Evolutionary conservation across 2,888 invertebrate genomes (phyloP), one percentile per base, ranked within the genome.

Genomic region (Aphodius sticticus): DNA sequence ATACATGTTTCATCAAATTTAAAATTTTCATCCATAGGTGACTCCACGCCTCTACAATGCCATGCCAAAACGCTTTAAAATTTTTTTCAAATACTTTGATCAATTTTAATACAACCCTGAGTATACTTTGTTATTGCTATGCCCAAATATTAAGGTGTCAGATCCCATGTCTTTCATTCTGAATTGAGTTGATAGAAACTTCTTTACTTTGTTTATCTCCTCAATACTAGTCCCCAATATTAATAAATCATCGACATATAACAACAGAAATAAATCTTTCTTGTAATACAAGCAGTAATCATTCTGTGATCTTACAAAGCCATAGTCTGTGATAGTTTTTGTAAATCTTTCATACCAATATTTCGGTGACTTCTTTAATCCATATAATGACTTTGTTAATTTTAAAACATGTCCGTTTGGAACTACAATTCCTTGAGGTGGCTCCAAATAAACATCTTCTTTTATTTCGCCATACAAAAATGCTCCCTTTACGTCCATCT

Each of bases 1-100:
- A n/a, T n/a, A n/a, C n/a, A n/a, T 69, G 81, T 86, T 70, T 86
- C 86, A 69, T 53, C 12, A 5, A 53, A 53, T 53, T 86, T 70
- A 71, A 70, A 70, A 38, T 76, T 80, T n/a, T 69, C 72, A 16
- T 77, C 79, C 77, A 77, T 77, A 77, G 79, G 79, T 70, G 79
- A 81, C 14, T 77, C 69, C 14, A 69, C 78, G n/a, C 69, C 70
- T 16, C 70, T 70, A 36, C 77, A 71, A 3, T 77, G n/a, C 15
- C 77, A 77, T 77, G 37, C 71, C 71, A n/a, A 37, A 53, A 53
- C 53, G 7, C 4, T 53, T 12, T 12, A 53, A 53, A 71, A 14
- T 36, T 70, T 70, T 71, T 71, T 53, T 77, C n/a, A 77, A 15
- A 12, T 77, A 77, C 35, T 71, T 77, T 26, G 15, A 71, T 72